Conservation (phyloP, 2,888 invertebrate species). For the Phengaris arion region DNA sequence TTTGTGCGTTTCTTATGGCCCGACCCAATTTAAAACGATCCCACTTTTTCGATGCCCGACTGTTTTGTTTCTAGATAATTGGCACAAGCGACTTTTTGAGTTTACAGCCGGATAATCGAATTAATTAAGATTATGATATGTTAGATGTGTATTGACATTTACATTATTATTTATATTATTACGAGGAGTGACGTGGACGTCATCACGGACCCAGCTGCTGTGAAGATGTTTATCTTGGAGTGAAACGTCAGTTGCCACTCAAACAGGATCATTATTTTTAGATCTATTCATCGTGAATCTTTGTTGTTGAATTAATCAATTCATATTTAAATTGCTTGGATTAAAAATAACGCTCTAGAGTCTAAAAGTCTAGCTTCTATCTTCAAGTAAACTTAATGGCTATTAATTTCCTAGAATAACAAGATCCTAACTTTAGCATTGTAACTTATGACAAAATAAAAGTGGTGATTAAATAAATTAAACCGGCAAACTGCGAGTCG, state of each 20-base stretch:
- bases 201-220: background rate
- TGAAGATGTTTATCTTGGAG: background rate
- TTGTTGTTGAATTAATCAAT: too few relatives aligned
- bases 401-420: background rate
- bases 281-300: background rate
- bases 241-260: background rate
- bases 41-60: slow-evolving; percentile 6
- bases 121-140: background rate
- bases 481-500: too few relatives aligned
- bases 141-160: background rate
- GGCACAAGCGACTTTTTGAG: slow-evolving; percentile 1
- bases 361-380: too few relatives aligned
- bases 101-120: background rate
- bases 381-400: background rate
- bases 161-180: slow-evolving; percentile 13
- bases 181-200: background rate
- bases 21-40: slow-evolving; percentile 26
- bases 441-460: too few relatives aligned
- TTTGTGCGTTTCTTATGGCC: slow-evolving; percentile 31
- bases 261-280: background rate
- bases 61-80: slow-evolving; percentile 22
- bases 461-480: too few relatives aligned
- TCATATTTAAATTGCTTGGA: background rate
- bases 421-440: too few relatives aligned
- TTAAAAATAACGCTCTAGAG: background rate